Evolutionary conservation across 2,888 invertebrate genomes (phyloP).

Genomic region (Drosophila melanosoma): DNA sequence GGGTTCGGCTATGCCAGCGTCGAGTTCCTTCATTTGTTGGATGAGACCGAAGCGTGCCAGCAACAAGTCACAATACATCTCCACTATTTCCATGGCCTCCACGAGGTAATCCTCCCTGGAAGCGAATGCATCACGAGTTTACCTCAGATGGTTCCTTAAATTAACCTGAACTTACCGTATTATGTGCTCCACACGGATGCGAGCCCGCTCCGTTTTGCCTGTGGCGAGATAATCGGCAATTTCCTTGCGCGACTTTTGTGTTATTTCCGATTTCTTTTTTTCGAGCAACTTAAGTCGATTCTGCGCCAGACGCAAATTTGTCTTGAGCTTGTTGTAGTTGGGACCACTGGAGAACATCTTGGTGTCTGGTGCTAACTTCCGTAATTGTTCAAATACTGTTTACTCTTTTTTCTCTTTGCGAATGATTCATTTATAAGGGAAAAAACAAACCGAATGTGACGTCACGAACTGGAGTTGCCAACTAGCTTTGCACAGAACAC

Average conservation of each 20-base stretch:
- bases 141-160: background rate
- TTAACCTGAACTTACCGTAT: slow-evolving; percentile 88
- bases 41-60: slow-evolving; percentile 98
- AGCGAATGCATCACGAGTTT: background rate
- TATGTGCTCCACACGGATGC: slow-evolving; percentile 99
- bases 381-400: slow-evolving; percentile 16
- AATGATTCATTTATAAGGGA: slow-evolving; percentile 61
- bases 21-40: slow-evolving; percentile 98
- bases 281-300: slow-evolving; percentile 97
- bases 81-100: slow-evolving; percentile 99
- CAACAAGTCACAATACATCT: slow-evolving; percentile 99
- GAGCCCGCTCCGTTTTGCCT: slow-evolving; percentile 94
- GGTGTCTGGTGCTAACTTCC: slow-evolving; percentile 21
- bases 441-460: slow-evolving; percentile 67
- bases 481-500: slow-evolving; percentile 4
- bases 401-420: slow-evolving; percentile 17
- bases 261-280: slow-evolving; percentile 98
- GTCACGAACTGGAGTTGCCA: slow-evolving; percentile 53
- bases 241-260: slow-evolving; percentile 96
- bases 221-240: slow-evolving; percentile 97
- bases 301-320: slow-evolving; percentile 95
- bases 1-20: slow-evolving; percentile 97
- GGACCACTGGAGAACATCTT: slow-evolving; percentile 95
- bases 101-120: slow-evolving; percentile 98
- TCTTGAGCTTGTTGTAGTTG: slow-evolving; percentile 98